Evolutionary conservation across 2,888 invertebrate species (phyloP).

Genomic region (Lochmaea crataegi): DNA sequence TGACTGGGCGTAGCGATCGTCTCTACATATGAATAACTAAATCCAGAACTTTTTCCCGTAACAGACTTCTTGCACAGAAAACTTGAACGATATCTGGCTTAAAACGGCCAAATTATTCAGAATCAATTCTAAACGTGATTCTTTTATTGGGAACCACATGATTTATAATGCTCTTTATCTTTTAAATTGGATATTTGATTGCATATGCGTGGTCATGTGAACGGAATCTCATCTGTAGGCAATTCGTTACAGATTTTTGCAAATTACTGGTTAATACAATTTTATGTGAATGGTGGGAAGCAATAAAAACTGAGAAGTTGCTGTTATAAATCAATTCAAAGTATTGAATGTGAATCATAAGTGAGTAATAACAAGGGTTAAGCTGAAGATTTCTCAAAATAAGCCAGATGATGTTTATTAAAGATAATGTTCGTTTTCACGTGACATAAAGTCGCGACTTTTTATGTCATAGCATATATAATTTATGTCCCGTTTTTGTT

Average conservation of each 20-base stretch:
- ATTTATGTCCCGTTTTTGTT: too few species aligned
- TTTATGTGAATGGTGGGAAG: too few species aligned
- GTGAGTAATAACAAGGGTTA: too few species aligned
- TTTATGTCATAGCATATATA: too few species aligned
- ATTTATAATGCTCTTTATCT: conserved; percentile 24
- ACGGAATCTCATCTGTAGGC: not conserved
- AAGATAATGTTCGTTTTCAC: too few species aligned
- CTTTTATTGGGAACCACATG: conserved; percentile 21
- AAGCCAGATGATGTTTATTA: too few species aligned
- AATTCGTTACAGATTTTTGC: not conserved
- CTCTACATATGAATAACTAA: not conserved
- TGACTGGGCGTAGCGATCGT: not conserved
- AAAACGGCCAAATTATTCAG: conserved; percentile 29
- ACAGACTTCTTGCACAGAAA: conserved; percentile 9
- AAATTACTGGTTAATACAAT: too few species aligned
- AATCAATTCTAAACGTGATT: conserved; percentile 10
- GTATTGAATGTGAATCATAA: too few species aligned
- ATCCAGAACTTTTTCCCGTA: conserved; percentile 4
- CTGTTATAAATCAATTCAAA: too few species aligned
- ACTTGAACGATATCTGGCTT: not conserved
- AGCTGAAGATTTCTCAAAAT: too few species aligned
- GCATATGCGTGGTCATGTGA: not conserved
- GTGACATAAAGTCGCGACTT: too few species aligned
- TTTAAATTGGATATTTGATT: conserved; percentile 19
- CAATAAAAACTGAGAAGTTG: too few species aligned